Conservation (phyloP, 2,888 invertebrate genomes). For the Liodrosophila aerea region DNA sequence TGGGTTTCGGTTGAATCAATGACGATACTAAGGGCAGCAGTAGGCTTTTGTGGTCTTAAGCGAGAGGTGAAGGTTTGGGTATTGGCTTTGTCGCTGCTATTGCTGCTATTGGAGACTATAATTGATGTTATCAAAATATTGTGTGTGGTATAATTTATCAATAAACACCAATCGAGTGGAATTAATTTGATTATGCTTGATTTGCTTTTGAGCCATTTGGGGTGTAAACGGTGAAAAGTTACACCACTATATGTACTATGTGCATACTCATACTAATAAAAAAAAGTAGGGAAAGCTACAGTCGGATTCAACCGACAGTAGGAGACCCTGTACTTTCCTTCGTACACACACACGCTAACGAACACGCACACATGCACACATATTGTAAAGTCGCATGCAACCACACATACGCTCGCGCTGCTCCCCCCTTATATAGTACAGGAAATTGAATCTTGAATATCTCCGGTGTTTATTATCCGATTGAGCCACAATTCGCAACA, state of each 20-base stretch:
- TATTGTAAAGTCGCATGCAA: too few species aligned
- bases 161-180: slow-evolving; percentile 80
- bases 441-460: too few species aligned
- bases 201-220: slow-evolving; percentile 77
- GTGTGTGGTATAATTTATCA: slow-evolving; percentile 80
- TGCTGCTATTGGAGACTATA: slow-evolving; percentile 74
- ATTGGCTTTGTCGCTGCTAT: slow-evolving; percentile 30
- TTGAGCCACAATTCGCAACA: too few species aligned
- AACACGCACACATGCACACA: too few species aligned
- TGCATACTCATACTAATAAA: background rate
- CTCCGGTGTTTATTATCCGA: too few species aligned
- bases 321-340: too few species aligned
- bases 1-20: slow-evolving; percentile 47
- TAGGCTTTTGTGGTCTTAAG: background rate
- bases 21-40: slow-evolving; percentile 45
- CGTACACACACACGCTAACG: too few species aligned
- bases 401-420: too few species aligned
- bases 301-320: too few species aligned
- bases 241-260: slow-evolving; percentile 7
- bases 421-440: too few species aligned
- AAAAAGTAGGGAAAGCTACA: too few species aligned
- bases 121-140: slow-evolving; percentile 81
- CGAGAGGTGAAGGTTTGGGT: background rate
- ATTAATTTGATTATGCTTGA: slow-evolving; percentile 80
- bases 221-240: slow-evolving; percentile 62